A percentile compares a stretch with the other conserved stretches of the same genome.
Evolutionary conservation across 92 coral and sea anemone genomes (phyloP).

Genomic region (Palythoa caribaeorum): DNA sequence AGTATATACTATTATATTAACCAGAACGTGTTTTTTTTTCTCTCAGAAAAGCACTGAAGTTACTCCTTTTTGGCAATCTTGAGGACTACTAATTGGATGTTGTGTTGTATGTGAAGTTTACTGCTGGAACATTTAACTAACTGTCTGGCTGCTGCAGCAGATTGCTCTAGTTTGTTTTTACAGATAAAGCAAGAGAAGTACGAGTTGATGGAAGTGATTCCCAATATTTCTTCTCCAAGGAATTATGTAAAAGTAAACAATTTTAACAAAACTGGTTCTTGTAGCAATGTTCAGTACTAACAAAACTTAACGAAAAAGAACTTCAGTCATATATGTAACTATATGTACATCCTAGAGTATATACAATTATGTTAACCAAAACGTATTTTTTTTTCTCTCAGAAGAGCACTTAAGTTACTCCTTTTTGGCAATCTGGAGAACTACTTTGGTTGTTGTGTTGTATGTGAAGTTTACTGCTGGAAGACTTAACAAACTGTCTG

Average conservation of each 20-base stretch:
- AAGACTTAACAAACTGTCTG: conserved; percentile 11
- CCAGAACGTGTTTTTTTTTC: conserved; percentile 3
- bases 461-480: conserved; percentile 28
- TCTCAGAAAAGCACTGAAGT: conserved; percentile 1
- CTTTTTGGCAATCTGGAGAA: conserved; percentile 3
- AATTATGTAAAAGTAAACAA: neutral
- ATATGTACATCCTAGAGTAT: conserved; percentile 1
- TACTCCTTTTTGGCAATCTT: conserved; percentile 9
- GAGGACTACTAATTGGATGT: conserved; percentile 3
- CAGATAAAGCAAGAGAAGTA: conserved; percentile 17
- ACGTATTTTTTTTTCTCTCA: conserved; percentile 2
- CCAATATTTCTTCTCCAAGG: neutral
- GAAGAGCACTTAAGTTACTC: conserved; percentile 11
- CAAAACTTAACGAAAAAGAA: conserved; percentile 2
- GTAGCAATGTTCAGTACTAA: conserved; percentile 4
- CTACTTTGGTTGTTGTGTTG: conserved; percentile 10
- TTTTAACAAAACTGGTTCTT: conserved; percentile 2
- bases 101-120: conserved; percentile 15
- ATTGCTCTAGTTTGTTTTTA: conserved; percentile 18
- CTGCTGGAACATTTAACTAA: conserved; percentile 18
- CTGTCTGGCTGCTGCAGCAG: conserved; percentile 13
- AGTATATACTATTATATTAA: neutral
- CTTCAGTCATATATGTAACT: conserved; percentile 1
- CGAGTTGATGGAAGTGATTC: neutral
- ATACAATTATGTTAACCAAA: conserved; percentile 2